Evolutionary conservation across 1,140 invertebrate genomes (phyloP).

Genomic region (Vollenhovia emeryi): DNA sequence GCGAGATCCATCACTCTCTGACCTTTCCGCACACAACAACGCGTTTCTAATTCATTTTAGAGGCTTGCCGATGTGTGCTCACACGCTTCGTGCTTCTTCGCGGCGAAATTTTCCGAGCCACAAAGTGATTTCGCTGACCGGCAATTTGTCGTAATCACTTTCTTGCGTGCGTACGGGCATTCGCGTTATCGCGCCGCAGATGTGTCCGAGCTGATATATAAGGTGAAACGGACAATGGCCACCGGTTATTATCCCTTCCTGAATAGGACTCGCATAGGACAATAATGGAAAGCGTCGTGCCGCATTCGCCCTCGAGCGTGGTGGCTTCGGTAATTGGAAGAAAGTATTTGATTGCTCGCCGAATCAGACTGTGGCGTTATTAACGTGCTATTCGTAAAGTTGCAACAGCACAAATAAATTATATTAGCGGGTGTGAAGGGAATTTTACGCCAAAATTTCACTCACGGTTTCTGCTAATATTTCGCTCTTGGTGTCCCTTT

Average conservation of each 20-base stretch:
- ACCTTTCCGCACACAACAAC: slow-evolving; percentile 32
- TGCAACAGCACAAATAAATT: neutral
- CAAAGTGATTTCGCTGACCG: slow-evolving; percentile 45
- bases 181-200: slow-evolving; percentile 26
- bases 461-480: neutral
- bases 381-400: neutral
- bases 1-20: slow-evolving; percentile 31
- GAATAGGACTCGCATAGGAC: slow-evolving; percentile 49
- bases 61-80: slow-evolving; percentile 15
- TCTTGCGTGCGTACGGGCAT: slow-evolving; percentile 12
- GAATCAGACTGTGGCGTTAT: slow-evolving; percentile 30
- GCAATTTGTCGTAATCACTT: slow-evolving; percentile 58
- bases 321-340: slow-evolving; percentile 57
- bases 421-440: neutral
- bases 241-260: slow-evolving; percentile 58
- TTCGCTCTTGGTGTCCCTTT: neutral
- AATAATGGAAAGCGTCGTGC: slow-evolving; percentile 65
- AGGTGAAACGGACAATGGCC: slow-evolving; percentile 45
- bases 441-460: neutral
- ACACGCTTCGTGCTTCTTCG: slow-evolving; percentile 27
- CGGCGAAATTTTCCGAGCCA: slow-evolving; percentile 31
- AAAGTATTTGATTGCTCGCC: slow-evolving; percentile 47
- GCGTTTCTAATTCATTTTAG: slow-evolving; percentile 56
- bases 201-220: slow-evolving; percentile 8
- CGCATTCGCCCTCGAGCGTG: slow-evolving; percentile 45